Evolutionary conservation across 2,113 vertebrate genomes (phyloP).

Genomic region (Rhinopomastus cyanomelas): DNA sequence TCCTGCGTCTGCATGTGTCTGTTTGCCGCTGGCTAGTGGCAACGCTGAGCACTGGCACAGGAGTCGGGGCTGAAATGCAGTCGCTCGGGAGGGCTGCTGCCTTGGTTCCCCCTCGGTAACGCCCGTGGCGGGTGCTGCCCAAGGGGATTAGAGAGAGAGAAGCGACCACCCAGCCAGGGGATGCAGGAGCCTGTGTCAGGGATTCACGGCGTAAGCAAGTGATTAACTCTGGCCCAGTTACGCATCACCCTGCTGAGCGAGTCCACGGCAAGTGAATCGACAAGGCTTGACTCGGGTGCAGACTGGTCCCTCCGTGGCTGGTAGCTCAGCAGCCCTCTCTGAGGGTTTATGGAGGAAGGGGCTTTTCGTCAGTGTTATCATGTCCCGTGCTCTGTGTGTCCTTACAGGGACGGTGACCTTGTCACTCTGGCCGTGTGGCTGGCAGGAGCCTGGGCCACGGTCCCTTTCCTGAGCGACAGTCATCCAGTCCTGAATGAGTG

Average conservation of each 20-base stretch:
- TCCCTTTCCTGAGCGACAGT: neutral
- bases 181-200: neutral
- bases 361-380: neutral
- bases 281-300: neutral
- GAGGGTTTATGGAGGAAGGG: neutral
- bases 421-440: neutral
- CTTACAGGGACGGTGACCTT: neutral
- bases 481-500: neutral
- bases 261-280: neutral
- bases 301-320: neutral
- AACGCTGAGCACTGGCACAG: neutral
- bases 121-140: neutral
- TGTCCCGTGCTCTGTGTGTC: neutral
- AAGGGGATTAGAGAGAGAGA: neutral
- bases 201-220: constrained; percentile 8
- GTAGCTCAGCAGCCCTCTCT: neutral
- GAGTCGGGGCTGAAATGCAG: neutral
- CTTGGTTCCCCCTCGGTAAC: neutral
- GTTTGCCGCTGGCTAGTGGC: neutral
- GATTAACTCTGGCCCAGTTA: constrained; percentile 41
- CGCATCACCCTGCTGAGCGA: neutral
- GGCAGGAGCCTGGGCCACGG: neutral
- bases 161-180: neutral
- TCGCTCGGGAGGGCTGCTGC: neutral
- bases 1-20: neutral